A percentile compares a stretch with the other conserved stretches of the same genome.
phyloP scores from a whole-genome alignment of 1,140 invertebrate genomes.

The Oryzaephilus surinamensis region DNA sequence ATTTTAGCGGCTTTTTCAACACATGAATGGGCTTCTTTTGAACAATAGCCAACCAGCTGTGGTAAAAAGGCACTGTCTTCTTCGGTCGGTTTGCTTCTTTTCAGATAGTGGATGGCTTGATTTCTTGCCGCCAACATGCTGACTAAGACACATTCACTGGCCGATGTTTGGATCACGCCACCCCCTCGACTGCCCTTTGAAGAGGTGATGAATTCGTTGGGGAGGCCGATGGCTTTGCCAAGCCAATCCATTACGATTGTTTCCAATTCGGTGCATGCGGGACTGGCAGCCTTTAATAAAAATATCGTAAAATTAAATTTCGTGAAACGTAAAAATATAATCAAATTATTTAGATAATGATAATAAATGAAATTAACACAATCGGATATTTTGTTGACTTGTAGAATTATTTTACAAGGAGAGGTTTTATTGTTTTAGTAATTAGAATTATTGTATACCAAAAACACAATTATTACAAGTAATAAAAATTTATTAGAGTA shows the following conservation, averaged over 20 bases:
- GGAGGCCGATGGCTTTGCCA: slow-evolving; percentile 84
- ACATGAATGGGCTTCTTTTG: slow-evolving; percentile 91
- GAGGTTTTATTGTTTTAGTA: too few relatives aligned
- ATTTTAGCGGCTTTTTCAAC: slow-evolving; percentile 96
- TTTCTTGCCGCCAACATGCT: slow-evolving; percentile 82
- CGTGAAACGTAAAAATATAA: too few relatives aligned
- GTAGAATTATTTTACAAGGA: background rate
- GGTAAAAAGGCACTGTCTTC: slow-evolving; percentile 81
- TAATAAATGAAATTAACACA: too few relatives aligned
- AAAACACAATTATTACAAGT: too few relatives aligned
- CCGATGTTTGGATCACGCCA: slow-evolving; percentile 90
- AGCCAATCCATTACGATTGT: slow-evolving; percentile 97
- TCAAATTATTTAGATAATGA: too few relatives aligned
- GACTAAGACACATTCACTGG: slow-evolving; percentile 87
- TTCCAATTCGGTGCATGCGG: slow-evolving; percentile 94
- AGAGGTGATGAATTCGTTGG: slow-evolving; percentile 74
- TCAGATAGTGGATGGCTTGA: slow-evolving; percentile 68
- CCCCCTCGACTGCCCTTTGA: slow-evolving; percentile 65
- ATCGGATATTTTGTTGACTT: too few relatives aligned
- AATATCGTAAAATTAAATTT: too few relatives aligned
- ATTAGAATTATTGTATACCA: slow-evolving; percentile 1
- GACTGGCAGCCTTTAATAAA: slow-evolving; percentile 69
- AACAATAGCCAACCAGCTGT: slow-evolving; percentile 88
- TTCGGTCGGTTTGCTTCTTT: slow-evolving; percentile 54
- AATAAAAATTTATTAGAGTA: too few relatives aligned